A percentile compares a stretch with the other conserved stretches of the same genome.
phyloP scores from a whole-genome alignment of 1,140 invertebrate species.

The Hyles vespertilio region DNA sequence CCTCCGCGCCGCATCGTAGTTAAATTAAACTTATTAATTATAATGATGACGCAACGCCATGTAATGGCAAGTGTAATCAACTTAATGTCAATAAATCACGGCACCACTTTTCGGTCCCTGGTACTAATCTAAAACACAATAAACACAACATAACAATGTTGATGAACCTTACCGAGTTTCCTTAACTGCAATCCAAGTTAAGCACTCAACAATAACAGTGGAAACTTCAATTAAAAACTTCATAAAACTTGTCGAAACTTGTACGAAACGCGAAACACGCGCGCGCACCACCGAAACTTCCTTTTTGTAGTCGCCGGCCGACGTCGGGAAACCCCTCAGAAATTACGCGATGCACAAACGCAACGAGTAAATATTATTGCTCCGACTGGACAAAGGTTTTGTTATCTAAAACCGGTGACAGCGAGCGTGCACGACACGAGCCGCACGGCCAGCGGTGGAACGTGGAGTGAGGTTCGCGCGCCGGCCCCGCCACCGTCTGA shows the following conservation, averaged over 20 bases:
- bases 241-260: conserved; percentile 62
- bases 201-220: conserved; percentile 42
- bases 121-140: too few species aligned
- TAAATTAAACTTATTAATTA: too few species aligned
- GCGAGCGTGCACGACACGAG: conserved; percentile 52
- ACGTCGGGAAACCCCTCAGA: conserved; percentile 68
- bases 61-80: conserved; percentile 23
- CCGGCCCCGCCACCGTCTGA: conserved; percentile 68
- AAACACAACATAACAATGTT: too few species aligned
- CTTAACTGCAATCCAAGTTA: conserved; percentile 58
- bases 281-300: conserved; percentile 66
- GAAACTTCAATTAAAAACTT: conserved; percentile 34
- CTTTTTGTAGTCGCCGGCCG: conserved; percentile 57
- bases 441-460: conserved; percentile 59
- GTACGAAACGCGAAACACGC: conserved; percentile 45
- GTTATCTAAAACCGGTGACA: conserved; percentile 67
- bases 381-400: conserved; percentile 71
- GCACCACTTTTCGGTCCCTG: too few species aligned
- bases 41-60: conserved; percentile 25
- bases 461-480: conserved; percentile 71
- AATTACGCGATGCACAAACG: conserved; percentile 48
- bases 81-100: too few species aligned
- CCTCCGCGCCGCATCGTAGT: too few species aligned
- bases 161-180: conserved; percentile 41
- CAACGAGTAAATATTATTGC: conserved; percentile 67